Evolutionary conservation across 1,140 invertebrate genomes (phyloP).

Genomic region (Drosophila pachea): DNA sequence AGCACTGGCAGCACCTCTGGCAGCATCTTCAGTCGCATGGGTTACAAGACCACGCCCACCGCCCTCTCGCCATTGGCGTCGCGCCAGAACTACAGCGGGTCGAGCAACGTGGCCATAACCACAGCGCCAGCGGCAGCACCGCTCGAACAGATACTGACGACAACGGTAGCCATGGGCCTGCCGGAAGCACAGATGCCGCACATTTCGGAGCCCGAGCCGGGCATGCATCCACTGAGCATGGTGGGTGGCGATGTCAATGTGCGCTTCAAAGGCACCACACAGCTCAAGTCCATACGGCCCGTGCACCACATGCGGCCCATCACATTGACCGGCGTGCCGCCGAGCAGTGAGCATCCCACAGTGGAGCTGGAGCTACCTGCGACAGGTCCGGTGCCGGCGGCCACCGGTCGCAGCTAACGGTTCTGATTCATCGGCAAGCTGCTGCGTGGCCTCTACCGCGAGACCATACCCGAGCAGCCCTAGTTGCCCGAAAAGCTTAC

Average conservation of each 20-base stretch:
- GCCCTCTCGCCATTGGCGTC: conserved; percentile 62
- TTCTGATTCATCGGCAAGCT: conserved; percentile 77
- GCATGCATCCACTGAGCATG: conserved; percentile 81
- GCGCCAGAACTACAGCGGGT: conserved; percentile 44
- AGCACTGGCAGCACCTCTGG: conserved; percentile 47
- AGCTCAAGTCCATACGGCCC: conserved; percentile 80
- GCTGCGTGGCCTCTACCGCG: conserved; percentile 62
- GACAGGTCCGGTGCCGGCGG: conserved; percentile 26
- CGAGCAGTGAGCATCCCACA: conserved; percentile 30
- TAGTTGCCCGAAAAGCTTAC: conserved; percentile 32
- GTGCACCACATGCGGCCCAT: conserved; percentile 72
- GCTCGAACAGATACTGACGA: conserved; percentile 35
- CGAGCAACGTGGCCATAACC: conserved; percentile 33
- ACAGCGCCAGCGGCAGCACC: conserved; percentile 39
- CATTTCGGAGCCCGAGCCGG: conserved; percentile 65
- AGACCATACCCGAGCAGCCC: conserved; percentile 36
- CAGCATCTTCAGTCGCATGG: conserved; percentile 75
- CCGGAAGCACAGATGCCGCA: conserved; percentile 30
- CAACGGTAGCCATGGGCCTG: conserved; percentile 15
- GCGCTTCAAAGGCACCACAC: conserved; percentile 84
- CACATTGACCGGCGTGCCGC: conserved; percentile 38
- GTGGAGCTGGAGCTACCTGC: conserved; percentile 30
- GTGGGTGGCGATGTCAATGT: conserved; percentile 83
- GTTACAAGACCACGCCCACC: conserved; percentile 68
- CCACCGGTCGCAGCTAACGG: conserved; percentile 75